phyloP scores from a whole-genome alignment of 1,140 invertebrate species.

The Manduca sexta region DNA sequence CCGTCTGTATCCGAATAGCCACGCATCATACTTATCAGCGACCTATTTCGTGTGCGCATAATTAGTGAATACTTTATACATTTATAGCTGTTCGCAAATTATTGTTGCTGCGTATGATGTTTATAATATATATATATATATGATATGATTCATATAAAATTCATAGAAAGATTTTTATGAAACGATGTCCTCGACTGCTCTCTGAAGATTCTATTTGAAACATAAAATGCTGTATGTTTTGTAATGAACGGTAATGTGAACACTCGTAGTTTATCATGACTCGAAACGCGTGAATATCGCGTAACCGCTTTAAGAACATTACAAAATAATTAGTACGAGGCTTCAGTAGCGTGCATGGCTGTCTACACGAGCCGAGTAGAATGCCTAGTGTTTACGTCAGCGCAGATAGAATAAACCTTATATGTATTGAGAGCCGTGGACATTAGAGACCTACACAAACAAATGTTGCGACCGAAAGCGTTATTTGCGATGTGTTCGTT shows the following conservation, averaged over 20 bases:
- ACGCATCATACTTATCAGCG: constrained; percentile 23
- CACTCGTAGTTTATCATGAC: neutral
- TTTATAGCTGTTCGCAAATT: too few relatives aligned
- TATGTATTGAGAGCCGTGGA: constrained; percentile 18
- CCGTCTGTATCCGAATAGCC: neutral
- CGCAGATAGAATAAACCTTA: neutral
- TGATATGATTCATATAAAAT: too few relatives aligned
- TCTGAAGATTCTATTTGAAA: too few relatives aligned
- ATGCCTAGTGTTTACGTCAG: constrained; percentile 4
- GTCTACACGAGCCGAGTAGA: neutral
- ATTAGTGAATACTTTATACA: constrained; percentile 14
- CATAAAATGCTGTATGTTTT: too few relatives aligned
- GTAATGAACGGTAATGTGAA: too few relatives aligned
- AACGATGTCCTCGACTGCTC: too few relatives aligned
- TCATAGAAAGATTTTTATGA: too few relatives aligned
- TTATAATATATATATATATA: too few relatives aligned
- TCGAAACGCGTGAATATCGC: neutral
- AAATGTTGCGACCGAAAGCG: constrained; percentile 14
- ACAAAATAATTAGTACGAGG: too few relatives aligned
- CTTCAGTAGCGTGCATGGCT: neutral
- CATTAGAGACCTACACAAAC: constrained; percentile 14
- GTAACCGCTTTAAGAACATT: neutral
- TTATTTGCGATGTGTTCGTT: constrained; percentile 12
- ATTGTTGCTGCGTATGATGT: too few relatives aligned
- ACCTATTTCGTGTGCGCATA: constrained; percentile 30